Base-by-base conservation (phyloP, 2,888 invertebrate genomes). In the Agonopterix alstromeriana region DNA sequence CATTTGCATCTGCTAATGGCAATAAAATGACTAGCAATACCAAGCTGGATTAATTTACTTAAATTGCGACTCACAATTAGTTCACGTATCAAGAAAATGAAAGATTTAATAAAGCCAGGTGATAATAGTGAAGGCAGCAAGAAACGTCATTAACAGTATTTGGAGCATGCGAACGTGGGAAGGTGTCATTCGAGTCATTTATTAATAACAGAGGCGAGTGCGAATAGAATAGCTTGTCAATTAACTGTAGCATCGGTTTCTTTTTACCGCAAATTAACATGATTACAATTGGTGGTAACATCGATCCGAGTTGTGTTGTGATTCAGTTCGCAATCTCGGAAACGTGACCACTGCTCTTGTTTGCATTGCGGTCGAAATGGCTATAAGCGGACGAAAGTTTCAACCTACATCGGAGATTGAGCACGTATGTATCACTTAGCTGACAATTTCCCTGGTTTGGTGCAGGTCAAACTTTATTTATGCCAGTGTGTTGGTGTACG, bases 151-250 rank as follows among this genome's bases (percentile, higher is more conserved):
- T 67, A 75, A 54, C 63, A 63, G 62, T 77, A 83, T 84, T 82
- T 72, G 73, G 82, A 81, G 76, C 77, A 80, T 71, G 73, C 73
- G 77, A 73, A 75, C 84, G 80, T 83, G 81, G 77, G 81, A 82
- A 82, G 64, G 60, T 71, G 67, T 67, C 67, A 68, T 71, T 71
- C 63, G 66, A 67, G 65, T 66, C 27, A 27, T 63, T 57, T 67
- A 73, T 75, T 71, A 73, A 74, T 68, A 69, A 67, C 61, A 60
- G 67, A 65, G 55, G 51, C 27, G 50, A 60, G 53, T 67, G 71
- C 66, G 66, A 72, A 77, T 49, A 46, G 46, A 50, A 49, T 36
- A 46, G 46, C 49, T 43, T 48, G 57, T 42, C 55, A 54, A 61
- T 58, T 58, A 57, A 53, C 47, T 49, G 53, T 51, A 50, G 46